Conservation (phyloP, 2,888 invertebrate species). For the Stegophylla sp. region DNA sequence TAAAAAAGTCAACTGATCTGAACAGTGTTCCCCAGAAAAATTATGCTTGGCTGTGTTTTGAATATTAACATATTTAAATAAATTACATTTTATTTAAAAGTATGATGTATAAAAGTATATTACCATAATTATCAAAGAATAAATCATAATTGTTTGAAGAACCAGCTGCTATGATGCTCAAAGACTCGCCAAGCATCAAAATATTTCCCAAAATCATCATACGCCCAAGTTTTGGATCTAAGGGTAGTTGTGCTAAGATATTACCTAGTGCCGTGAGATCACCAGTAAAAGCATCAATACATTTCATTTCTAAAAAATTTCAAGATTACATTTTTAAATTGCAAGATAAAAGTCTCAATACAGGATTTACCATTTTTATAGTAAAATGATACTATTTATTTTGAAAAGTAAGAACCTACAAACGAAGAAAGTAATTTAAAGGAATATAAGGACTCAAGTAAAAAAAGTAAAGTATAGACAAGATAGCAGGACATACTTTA, state of each 20-base stretch:
- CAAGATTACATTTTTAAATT: neutral
- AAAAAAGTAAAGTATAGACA: no score
- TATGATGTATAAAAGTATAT: neutral
- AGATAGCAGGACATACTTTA: no score
- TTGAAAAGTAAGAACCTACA: no score
- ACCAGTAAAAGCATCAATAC: conserved; percentile 83
- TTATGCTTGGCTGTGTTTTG: conserved; percentile 75
- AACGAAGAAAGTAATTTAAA: no score
- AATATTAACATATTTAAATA: neutral
- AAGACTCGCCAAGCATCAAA: conserved; percentile 86
- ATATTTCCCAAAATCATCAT: conserved; percentile 95
- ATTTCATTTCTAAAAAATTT: conserved; percentile 79
- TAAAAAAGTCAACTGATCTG: conserved; percentile 95
- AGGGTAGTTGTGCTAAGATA: conserved; percentile 91
- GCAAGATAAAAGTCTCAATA: no score
- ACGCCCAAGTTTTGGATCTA: conserved; percentile 93
- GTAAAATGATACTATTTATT: no score
- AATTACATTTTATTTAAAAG: neutral
- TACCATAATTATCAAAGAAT: conserved; percentile 1
- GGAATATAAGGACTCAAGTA: no score
- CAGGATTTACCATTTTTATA: neutral
- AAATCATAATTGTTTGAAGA: conserved; percentile 15
- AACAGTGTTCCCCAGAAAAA: conserved; percentile 84
- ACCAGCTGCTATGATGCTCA: conserved; percentile 90
- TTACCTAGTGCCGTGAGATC: conserved; percentile 91